Evolutionary conservation across 1,140 invertebrate species (phyloP).

Genomic region (Diorhabda elongata): DNA sequence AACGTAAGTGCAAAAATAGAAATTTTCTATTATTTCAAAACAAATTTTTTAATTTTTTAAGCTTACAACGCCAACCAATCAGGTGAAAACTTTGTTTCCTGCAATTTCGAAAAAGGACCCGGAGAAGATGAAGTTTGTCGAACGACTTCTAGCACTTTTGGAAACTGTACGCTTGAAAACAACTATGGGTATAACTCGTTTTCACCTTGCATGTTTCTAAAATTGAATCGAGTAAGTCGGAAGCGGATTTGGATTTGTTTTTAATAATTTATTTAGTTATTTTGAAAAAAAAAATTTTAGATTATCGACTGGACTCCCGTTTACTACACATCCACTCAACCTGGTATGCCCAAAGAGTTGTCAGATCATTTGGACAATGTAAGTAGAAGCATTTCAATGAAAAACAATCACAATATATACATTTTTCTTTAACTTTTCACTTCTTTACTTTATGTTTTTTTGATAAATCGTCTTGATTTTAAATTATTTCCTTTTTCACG

Average conservation of each 20-base stretch:
- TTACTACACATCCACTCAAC: slow-evolving; percentile 58
- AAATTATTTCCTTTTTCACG: too few relatives aligned
- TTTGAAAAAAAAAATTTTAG: slow-evolving; percentile 42
- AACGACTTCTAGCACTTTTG: slow-evolving; percentile 61
- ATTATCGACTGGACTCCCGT: slow-evolving; percentile 72
- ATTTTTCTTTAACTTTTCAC: too few relatives aligned
- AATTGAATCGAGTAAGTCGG: slow-evolving; percentile 73
- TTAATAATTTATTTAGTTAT: neutral
- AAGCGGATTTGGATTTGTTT: neutral
- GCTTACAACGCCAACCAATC: slow-evolving; percentile 57
- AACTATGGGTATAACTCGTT: slow-evolving; percentile 65
- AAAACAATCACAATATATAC: too few relatives aligned
- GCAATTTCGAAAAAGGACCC: slow-evolving; percentile 58
- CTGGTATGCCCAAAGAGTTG: slow-evolving; percentile 66
- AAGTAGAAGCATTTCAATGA: slow-evolving; percentile 11
- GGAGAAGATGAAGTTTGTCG: slow-evolving; percentile 63
- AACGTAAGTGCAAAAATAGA: slow-evolving; percentile 52
- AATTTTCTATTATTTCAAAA: neutral
- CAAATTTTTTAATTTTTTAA: slow-evolving; percentile 41
- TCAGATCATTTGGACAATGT: slow-evolving; percentile 54
- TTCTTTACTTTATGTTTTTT: too few relatives aligned
- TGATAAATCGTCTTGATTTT: too few relatives aligned
- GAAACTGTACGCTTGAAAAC: slow-evolving; percentile 59
- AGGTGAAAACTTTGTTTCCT: slow-evolving; percentile 63
- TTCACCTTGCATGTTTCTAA: slow-evolving; percentile 79